Evolutionary conservation across 2,888 invertebrate genomes (phyloP).

Genomic region (Ophion obscuratus): DNA sequence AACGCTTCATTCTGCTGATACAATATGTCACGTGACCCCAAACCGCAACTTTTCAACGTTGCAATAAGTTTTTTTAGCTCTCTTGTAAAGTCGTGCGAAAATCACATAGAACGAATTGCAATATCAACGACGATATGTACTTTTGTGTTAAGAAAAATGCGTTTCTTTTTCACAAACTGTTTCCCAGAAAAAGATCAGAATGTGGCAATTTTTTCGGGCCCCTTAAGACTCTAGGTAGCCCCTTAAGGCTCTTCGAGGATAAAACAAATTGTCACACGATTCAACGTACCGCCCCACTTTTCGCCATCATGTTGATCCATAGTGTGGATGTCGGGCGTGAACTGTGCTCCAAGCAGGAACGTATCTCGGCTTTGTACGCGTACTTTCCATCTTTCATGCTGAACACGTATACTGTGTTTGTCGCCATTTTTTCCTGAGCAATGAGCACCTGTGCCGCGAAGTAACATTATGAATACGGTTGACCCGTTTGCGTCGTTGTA

Average conservation of each 20-base stretch:
- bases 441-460: conserved; percentile 89
- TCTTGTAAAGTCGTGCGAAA: too few relatives aligned
- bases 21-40: too few relatives aligned
- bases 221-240: background rate
- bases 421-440: conserved; percentile 99
- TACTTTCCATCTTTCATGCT: conserved; percentile 99
- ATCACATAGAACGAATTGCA: too few relatives aligned
- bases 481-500: background rate
- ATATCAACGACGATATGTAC: too few relatives aligned
- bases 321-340: conserved; percentile 98
- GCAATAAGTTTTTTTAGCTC: too few relatives aligned
- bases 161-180: background rate
- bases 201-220: too few relatives aligned
- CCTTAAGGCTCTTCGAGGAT: background rate
- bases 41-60: too few relatives aligned
- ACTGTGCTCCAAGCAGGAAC: conserved; percentile 96
- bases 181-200: too few relatives aligned
- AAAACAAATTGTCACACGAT: conserved; percentile 5
- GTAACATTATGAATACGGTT: background rate
- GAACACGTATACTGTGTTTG: conserved; percentile 99
- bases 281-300: conserved; percentile 91
- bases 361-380: conserved; percentile 98
- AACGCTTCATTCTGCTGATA: too few relatives aligned
- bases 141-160: too few relatives aligned
- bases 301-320: conserved; percentile 99